Conservation (phyloP, 2,888 invertebrate species). For the Noctua fimbriata region DNA sequence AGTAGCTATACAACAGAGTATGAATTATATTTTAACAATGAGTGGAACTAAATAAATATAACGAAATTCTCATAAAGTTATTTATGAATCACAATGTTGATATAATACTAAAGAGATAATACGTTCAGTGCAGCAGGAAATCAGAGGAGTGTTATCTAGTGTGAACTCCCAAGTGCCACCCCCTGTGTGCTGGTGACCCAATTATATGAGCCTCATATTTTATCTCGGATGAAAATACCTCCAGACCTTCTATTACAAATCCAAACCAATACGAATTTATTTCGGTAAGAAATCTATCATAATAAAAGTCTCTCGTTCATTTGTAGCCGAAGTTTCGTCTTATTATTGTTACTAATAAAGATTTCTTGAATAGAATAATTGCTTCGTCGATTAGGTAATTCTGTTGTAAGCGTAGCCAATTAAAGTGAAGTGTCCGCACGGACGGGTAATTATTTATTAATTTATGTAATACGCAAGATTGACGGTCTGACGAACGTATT, state of each 20-base stretch:
- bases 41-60: neutral
- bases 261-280: slow-evolving; percentile 23
- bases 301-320: slow-evolving; percentile 21
- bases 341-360: slow-evolving; percentile 35
- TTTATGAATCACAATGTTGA: slow-evolving; percentile 30
- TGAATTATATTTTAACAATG: slow-evolving; percentile 10
- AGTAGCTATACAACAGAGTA: neutral
- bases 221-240: slow-evolving; percentile 73
- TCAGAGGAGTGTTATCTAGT: slow-evolving; percentile 71
- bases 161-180: slow-evolving; percentile 60
- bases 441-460: slow-evolving; percentile 56
- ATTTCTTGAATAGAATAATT: slow-evolving; percentile 54
- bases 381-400: slow-evolving; percentile 48
- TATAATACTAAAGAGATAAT: slow-evolving; percentile 42
- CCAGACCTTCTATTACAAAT: slow-evolving; percentile 51
- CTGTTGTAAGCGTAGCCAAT: slow-evolving; percentile 58
- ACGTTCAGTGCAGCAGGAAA: slow-evolving; percentile 67
- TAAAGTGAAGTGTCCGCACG: slow-evolving; percentile 57
- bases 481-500: slow-evolving; percentile 40
- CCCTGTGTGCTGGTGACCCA: slow-evolving; percentile 80
- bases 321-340: slow-evolving; percentile 15
- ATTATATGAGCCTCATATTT: slow-evolving; percentile 74
- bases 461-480: slow-evolving; percentile 58
- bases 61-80: slow-evolving; percentile 8
- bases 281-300: slow-evolving; percentile 20